Base-by-base conservation (phyloP, 2,113 vertebrate genomes). In the Thermophis baileyi region DNA sequence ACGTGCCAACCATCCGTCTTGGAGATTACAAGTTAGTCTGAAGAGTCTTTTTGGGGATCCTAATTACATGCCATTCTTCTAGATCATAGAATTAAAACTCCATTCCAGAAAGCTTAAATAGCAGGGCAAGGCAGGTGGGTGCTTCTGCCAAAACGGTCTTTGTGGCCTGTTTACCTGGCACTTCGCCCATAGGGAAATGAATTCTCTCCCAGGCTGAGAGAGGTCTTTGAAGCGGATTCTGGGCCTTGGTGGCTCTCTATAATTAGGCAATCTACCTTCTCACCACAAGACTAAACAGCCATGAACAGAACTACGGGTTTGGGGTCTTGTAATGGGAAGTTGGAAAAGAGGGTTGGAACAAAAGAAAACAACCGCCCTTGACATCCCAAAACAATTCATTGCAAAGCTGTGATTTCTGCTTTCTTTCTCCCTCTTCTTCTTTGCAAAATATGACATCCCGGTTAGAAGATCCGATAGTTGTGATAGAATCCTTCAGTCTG, bases 61-160 rank as follows among this genome's bases (percentile, higher is more conserved):
- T 87, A 85, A 91, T 95, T 89, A 92, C 93, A 51, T 7, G 8
- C 16, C 91, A 22, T 91, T 87, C 0, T 0, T 0, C 0, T 89
- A 30, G 49, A 93, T 53, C 50, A 91, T 40, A 90, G 94, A 88
- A 95, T 94, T 92, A 93, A 95, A 95, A 90, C 90, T 49, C 95
- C 93, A 1, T 1, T 91, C 91, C 7, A 88, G 88, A 93, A 91
- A 86, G 89, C 94, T 93, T 94, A 96, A 95, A 95, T 60, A 85
- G 9, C 91, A 0, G 0, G 0, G 88, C 3, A 40, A 0, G 3
- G 20, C 93, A 57, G 94, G 94, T 88, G 94, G 89, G 92, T 57
- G 90, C 94, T 25, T 87, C 69, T 89, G 94, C 94, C 40, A 90
- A 91, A 51, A n/a, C 94, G 0, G 0, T 69, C 30, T 0, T 93